These are phyloP conservation scores for Trachurus trachurus DNA, from an alignment of 2,797 vertebrate species.

Conservation along the genomic window DNA sequence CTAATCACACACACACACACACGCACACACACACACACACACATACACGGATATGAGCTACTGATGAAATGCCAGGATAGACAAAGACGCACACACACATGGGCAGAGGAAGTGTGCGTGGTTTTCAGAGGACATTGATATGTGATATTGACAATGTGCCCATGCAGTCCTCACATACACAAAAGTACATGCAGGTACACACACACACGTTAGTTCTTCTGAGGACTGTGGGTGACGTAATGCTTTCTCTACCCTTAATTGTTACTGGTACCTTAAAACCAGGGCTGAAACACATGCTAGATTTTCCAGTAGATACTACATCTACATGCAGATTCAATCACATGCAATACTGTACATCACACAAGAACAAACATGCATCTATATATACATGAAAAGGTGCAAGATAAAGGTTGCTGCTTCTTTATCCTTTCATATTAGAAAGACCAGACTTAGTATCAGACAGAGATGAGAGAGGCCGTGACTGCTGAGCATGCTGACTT, in stretches of 20 bases:
- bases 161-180: slow-evolving; percentile 6
- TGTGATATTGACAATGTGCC: slow-evolving; percentile 2
- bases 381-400: background rate
- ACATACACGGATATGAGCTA: background rate
- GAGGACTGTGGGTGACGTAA: too few relatives aligned
- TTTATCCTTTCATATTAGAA: too few relatives aligned
- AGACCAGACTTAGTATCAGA: too few relatives aligned
- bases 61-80: slow-evolving; percentile 27
- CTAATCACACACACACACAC: slow-evolving; percentile 47
- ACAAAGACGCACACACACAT: slow-evolving; percentile 24
- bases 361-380: background rate
- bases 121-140: slow-evolving; percentile 16
- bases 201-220: too few relatives aligned
- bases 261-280: too few relatives aligned
- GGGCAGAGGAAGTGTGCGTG: slow-evolving; percentile 23
- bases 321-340: background rate
- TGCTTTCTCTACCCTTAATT: too few relatives aligned
- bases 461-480: too few relatives aligned
- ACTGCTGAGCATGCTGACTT: too few relatives aligned
- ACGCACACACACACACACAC: slow-evolving; percentile 29
- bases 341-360: background rate
- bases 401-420: too few relatives aligned
- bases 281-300: too few relatives aligned
- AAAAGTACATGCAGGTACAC: too few relatives aligned
- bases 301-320: too few relatives aligned